phyloP scores from a whole-genome alignment of 2,113 vertebrate species.

The Haemorhous mexicanus region DNA sequence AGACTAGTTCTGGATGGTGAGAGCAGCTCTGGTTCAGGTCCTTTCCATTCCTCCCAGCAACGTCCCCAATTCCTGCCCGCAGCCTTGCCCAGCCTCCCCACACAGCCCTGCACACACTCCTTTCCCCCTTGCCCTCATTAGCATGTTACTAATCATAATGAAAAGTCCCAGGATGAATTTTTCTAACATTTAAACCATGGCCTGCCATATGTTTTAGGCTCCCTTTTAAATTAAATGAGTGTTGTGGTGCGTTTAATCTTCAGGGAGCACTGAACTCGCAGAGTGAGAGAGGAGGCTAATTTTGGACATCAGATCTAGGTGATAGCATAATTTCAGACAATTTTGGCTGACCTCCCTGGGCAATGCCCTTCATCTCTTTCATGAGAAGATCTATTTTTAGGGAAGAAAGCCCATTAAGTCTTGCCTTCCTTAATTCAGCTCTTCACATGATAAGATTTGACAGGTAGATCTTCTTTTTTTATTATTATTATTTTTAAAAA shows the following conservation, averaged over 20 bases:
- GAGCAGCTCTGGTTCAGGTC: not conserved
- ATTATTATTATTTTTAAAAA: not conserved
- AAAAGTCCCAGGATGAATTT: not conserved
- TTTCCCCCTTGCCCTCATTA: not conserved
- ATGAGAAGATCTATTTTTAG: conserved; percentile 45
- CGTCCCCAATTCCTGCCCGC: not conserved
- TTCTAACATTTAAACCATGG: not conserved
- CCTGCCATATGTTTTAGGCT: not conserved
- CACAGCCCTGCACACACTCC: not conserved
- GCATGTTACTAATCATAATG: not conserved
- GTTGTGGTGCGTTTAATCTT: conserved; percentile 32
- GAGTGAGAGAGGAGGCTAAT: conserved; percentile 15
- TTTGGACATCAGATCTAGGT: conserved; percentile 38
- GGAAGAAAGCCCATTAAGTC: conserved; percentile 8
- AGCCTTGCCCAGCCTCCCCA: not conserved
- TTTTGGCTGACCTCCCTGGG: conserved; percentile 42
- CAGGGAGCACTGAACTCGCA: not conserved
- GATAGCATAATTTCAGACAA: conserved; percentile 19
- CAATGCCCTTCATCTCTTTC: conserved; percentile 42
- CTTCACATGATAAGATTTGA: conserved; percentile 10
- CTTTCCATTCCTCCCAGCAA: not conserved
- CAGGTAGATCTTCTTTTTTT: not conserved
- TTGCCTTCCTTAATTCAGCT: conserved; percentile 2
- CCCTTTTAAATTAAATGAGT: conserved; percentile 10
- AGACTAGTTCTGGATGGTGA: not conserved